Conservation (phyloP, 2,113 vertebrate genomes). For the Upupa epops region DNA sequence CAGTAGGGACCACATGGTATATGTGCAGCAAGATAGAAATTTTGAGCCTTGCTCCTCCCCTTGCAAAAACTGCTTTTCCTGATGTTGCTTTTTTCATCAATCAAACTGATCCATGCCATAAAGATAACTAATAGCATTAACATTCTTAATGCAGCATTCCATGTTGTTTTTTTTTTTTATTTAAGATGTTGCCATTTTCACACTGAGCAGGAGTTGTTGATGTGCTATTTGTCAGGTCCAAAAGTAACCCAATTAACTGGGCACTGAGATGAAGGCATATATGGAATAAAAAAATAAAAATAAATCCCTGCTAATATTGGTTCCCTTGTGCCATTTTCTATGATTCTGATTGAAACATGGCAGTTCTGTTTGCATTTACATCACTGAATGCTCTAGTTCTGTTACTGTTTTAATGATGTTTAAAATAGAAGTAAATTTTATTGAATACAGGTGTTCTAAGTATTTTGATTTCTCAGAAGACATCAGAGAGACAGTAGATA, state of each 20-base stretch:
- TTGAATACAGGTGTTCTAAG: not conserved
- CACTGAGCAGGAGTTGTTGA: not conserved
- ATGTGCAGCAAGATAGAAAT: not conserved
- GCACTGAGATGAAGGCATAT: not conserved
- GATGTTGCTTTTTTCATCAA: not conserved
- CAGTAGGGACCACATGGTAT: not conserved
- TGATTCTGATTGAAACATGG: not conserved
- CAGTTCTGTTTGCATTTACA: not conserved
- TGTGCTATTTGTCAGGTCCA: not conserved
- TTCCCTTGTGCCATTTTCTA: not conserved
- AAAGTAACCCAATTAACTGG: not conserved
- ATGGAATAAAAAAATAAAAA: not conserved
- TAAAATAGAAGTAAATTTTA: not conserved
- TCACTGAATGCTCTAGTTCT: not conserved
- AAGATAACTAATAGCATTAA: not conserved
- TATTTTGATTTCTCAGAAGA: not conserved
- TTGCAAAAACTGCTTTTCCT: not conserved
- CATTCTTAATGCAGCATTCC: not conserved
- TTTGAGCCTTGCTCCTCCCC: not conserved
- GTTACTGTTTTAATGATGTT: not conserved
- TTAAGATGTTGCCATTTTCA: not conserved
- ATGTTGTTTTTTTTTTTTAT: not conserved
- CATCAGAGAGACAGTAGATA: not conserved
- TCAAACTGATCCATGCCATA: not conserved
- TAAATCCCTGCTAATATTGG: not conserved